A percentile compares a stretch with the other conserved stretches of the same genome.
These are phyloP conservation scores for Falco punctatus DNA, from an alignment of 2,113 vertebrate species.

Conservation along the genomic window DNA sequence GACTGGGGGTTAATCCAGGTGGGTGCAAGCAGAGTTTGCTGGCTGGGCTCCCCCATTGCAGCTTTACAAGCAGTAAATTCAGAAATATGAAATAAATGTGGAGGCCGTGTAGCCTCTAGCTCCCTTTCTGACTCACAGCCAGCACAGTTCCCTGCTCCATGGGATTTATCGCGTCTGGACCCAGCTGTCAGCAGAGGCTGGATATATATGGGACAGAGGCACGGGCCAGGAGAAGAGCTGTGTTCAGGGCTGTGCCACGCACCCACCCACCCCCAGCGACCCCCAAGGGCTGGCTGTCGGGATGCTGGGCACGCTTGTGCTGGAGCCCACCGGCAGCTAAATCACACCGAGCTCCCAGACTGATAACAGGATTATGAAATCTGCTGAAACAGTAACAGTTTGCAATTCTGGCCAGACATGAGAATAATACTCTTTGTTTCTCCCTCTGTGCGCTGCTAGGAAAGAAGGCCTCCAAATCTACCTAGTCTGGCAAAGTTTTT, in stretches of 20 bases:
- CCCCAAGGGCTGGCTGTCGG: background rate
- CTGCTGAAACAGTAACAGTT: background rate
- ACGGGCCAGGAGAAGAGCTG: background rate
- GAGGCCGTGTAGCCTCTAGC: background rate
- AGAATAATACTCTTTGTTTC: background rate
- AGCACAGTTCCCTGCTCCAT: background rate
- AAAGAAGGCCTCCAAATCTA: background rate
- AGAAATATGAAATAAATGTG: background rate
- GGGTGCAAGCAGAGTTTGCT: background rate
- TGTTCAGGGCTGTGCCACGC: background rate
- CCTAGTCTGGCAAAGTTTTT: background rate
- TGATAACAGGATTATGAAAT: background rate
- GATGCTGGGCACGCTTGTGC: background rate
- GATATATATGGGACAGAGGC: accelerated
- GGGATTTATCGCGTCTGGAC: background rate
- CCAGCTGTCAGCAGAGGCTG: background rate
- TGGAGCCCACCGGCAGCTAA: background rate
- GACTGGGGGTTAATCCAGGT: background rate
- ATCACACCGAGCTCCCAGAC: background rate
- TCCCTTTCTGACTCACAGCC: background rate
- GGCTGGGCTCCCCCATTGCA: background rate
- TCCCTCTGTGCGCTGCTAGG: background rate
- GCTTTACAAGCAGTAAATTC: background rate
- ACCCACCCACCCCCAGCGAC: background rate
- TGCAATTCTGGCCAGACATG: background rate